Evolutionary conservation across 2,797 vertebrate genomes (phyloP).

Genomic region (Myotis myotis): DNA sequence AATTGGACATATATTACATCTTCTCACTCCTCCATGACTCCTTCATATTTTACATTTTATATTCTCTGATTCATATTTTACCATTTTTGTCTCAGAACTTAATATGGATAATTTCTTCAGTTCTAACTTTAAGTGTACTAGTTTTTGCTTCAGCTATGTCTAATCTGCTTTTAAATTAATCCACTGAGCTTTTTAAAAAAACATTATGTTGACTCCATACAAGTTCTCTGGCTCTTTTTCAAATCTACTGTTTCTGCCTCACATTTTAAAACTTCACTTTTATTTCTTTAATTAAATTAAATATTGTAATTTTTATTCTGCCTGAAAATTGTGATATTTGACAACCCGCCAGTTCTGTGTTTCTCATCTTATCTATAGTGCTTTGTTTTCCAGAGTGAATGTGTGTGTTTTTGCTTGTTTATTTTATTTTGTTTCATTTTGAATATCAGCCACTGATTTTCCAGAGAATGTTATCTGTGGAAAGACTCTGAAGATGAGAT

Average conservation of each 20-base stretch:
- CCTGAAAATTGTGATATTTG: neutral
- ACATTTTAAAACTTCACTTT: neutral
- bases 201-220: neutral
- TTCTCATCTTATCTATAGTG: neutral
- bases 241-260: neutral
- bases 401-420: neutral
- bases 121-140: neutral
- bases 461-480: neutral
- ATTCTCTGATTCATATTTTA: neutral
- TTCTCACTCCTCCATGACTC: neutral
- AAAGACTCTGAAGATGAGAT: neutral
- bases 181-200: neutral
- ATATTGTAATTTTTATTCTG: neutral
- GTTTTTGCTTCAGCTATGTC: neutral
- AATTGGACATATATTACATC: neutral
- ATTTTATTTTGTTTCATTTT: neutral
- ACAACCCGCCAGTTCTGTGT: neutral
- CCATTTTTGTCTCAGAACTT: neutral
- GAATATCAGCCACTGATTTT: neutral
- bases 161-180: neutral
- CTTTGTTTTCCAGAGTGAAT: neutral
- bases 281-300: constrained; percentile 12
- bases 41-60: neutral
- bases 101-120: neutral
- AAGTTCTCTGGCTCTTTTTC: neutral